These are phyloP conservation scores for Belgica antarctica DNA, from an alignment of 2,888 invertebrate genomes.

Conservation along the genomic window DNA sequence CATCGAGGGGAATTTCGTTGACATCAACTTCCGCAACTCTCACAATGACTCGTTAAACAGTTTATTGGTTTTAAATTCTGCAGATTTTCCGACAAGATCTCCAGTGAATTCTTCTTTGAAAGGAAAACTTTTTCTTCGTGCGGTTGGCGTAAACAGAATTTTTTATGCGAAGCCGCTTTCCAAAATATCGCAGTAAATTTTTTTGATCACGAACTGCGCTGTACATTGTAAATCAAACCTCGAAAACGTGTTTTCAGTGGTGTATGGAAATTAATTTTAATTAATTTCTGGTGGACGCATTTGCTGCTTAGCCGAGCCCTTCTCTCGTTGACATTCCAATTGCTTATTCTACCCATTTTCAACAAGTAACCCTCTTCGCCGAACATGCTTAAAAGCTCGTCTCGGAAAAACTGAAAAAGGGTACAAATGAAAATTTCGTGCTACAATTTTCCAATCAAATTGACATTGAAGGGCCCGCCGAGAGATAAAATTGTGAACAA, in stretches of 20 bases:
- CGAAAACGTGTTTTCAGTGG: background rate
- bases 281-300: background rate
- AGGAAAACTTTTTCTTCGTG: background rate
- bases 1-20: no score
- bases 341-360: background rate
- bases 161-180: background rate
- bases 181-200: background rate
- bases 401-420: background rate
- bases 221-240: background rate
- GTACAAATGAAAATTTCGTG: background rate
- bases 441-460: conserved; percentile 35
- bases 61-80: background rate
- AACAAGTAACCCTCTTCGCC: no score
- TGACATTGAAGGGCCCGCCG: background rate
- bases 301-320: conserved; percentile 12
- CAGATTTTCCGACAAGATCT: background rate
- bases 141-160: background rate
- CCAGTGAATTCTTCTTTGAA: background rate
- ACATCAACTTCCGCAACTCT: background rate
- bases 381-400: no score
- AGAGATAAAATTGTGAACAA: background rate
- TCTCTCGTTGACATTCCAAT: conserved; percentile 1
- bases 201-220: background rate
- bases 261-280: background rate
- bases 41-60: background rate